Evolutionary conservation across 2,113 vertebrate genomes (phyloP).

Genomic region (Rhabdornis inornatus): DNA sequence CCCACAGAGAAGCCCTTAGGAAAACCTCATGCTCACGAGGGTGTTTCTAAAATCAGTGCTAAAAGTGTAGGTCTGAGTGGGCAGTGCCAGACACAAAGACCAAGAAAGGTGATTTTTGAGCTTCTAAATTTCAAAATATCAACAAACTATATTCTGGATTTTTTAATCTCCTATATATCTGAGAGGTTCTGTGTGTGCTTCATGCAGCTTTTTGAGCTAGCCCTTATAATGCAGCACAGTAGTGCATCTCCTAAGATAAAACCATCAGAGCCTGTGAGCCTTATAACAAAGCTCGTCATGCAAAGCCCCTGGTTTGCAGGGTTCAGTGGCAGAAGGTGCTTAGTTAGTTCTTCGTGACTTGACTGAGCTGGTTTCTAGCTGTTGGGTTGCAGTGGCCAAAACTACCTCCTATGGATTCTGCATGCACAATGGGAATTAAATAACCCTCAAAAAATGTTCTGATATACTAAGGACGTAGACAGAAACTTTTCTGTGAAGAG

Average conservation of each 20-base stretch:
- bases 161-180: not conserved
- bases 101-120: not conserved
- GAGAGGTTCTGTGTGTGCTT: not conserved
- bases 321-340: not conserved
- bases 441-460: not conserved
- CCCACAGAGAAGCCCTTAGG: not conserved
- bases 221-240: not conserved
- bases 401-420: not conserved
- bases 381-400: not conserved
- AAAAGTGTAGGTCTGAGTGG: not conserved
- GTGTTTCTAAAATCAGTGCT: not conserved
- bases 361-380: not conserved
- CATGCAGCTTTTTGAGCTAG: not conserved
- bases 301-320: not conserved
- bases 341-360: not conserved
- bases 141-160: not conserved
- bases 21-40: not conserved
- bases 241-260: not conserved
- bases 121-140: not conserved
- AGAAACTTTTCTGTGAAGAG: not conserved
- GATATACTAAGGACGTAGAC: not conserved
- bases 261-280: not conserved
- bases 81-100: not conserved
- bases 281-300: not conserved
- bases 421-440: not conserved